phyloP scores from a whole-genome alignment of 2,888 invertebrate species.

The Acanthosepion lycidas region DNA sequence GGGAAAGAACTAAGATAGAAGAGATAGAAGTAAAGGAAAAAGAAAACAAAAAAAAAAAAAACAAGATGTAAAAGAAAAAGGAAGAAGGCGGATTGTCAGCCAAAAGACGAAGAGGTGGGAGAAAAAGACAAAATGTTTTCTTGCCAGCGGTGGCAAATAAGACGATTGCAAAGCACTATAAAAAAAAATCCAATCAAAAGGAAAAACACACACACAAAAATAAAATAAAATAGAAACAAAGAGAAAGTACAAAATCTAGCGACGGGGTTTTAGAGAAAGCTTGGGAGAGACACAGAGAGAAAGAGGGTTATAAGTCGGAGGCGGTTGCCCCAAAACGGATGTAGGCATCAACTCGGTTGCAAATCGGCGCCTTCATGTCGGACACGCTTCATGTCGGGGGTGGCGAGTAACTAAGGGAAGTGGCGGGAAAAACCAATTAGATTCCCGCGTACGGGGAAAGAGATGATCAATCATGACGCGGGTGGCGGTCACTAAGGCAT shows the following conservation, averaged over 20 bases:
- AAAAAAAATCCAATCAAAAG: too few species aligned
- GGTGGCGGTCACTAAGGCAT: constrained; percentile 1
- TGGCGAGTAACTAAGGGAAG: background rate
- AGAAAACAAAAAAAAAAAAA: too few species aligned
- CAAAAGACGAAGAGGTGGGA: too few species aligned
- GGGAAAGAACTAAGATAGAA: too few species aligned
- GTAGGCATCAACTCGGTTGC: constrained; percentile 9
- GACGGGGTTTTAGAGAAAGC: background rate
- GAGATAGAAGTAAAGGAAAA: too few species aligned
- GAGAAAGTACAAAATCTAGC: background rate
- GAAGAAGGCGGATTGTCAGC: too few species aligned
- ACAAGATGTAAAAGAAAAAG: too few species aligned
- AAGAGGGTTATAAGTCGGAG: background rate
- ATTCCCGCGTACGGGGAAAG: background rate
- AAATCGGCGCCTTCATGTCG: background rate
- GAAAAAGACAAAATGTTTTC: too few species aligned
- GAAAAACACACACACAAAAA: too few species aligned
- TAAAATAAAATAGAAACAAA: too few species aligned
- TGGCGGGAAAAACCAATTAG: constrained; percentile 10
- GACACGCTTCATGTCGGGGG: background rate
- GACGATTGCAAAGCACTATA: too few species aligned
- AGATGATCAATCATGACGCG: constrained; percentile 20
- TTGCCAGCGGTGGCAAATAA: too few species aligned
- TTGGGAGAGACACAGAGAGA: background rate
- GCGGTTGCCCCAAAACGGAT: background rate